Percentiles rank a stretch among this genome's conserved stretches.
phyloP scores from a whole-genome alignment of 2,888 invertebrate genomes.

The Sussaba pulchella region DNA sequence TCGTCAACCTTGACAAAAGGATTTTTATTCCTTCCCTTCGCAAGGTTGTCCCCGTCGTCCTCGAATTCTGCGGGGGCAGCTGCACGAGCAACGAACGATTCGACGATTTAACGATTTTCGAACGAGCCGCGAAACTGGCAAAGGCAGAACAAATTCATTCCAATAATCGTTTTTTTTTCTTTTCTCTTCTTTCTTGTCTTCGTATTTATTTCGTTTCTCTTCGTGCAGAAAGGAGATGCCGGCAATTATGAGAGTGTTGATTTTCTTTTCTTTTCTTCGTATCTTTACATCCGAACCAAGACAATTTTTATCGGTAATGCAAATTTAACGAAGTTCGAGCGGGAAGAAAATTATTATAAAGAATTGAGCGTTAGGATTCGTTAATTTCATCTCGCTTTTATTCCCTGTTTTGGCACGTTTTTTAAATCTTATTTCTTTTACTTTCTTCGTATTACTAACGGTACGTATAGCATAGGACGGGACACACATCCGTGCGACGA shows the following conservation, averaged over 20 bases:
- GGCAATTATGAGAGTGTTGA: background rate
- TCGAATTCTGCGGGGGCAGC: background rate
- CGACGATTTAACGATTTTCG: background rate
- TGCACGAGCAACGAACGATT: background rate
- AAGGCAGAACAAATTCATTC: background rate
- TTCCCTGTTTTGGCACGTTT: background rate
- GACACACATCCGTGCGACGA: constrained; percentile 48
- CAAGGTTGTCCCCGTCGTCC: background rate
- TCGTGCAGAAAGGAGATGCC: background rate
- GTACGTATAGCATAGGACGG: constrained; percentile 33
- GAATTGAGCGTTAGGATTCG: no score
- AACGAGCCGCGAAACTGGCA: background rate
- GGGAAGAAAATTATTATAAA: no score
- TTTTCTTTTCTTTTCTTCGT: no score
- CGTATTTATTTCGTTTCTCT: background rate
- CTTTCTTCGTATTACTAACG: constrained; percentile 47
- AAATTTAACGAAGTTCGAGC: no score
- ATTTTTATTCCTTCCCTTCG: constrained; percentile 1
- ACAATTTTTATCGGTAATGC: no score
- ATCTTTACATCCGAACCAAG: no score
- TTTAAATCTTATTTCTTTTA: background rate
- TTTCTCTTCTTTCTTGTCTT: no score
- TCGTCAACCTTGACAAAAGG: background rate
- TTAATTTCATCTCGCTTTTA: no score
- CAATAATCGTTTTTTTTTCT: background rate